A percentile compares a stretch with the other conserved stretches of the same genome.
Conservation (phyloP, 2,113 vertebrate genomes). For the Pelusios castaneus region DNA sequence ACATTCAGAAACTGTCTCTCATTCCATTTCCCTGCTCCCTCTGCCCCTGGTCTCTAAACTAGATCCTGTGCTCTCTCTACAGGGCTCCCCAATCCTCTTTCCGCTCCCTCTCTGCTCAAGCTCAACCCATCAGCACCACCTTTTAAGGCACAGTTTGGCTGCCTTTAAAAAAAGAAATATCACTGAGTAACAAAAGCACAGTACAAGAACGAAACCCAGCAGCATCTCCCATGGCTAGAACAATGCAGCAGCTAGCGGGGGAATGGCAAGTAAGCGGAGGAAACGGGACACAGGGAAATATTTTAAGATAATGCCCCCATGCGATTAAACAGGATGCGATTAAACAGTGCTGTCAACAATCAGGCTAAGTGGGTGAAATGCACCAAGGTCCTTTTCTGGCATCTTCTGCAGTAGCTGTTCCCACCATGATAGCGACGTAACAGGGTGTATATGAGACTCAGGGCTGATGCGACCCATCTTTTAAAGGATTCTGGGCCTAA, state of each 20-base stretch:
- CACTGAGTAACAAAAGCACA: neutral
- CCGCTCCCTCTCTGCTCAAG: neutral
- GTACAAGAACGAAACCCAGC: neutral
- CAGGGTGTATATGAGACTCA: neutral
- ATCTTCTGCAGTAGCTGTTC: neutral
- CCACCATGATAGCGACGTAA: neutral
- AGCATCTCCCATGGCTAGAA: neutral
- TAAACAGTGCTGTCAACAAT: neutral
- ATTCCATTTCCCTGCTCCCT: neutral
- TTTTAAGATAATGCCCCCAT: neutral
- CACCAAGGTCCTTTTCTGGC: neutral
- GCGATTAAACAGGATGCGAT: neutral
- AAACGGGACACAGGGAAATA: neutral
- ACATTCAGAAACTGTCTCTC: neutral
- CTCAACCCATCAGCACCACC: neutral
- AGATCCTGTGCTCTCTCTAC: neutral
- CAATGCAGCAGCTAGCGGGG: neutral
- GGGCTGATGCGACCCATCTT: neutral
- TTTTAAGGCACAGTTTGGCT: conserved; percentile 44
- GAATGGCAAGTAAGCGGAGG: neutral
- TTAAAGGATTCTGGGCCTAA: neutral
- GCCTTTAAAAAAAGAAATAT: neutral
- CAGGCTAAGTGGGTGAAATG: neutral
- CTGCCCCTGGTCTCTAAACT: neutral
- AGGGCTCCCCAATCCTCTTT: neutral